Evolutionary conservation across 2,797 vertebrate species (phyloP).

Genomic region (Aeoliscus strigatus): DNA sequence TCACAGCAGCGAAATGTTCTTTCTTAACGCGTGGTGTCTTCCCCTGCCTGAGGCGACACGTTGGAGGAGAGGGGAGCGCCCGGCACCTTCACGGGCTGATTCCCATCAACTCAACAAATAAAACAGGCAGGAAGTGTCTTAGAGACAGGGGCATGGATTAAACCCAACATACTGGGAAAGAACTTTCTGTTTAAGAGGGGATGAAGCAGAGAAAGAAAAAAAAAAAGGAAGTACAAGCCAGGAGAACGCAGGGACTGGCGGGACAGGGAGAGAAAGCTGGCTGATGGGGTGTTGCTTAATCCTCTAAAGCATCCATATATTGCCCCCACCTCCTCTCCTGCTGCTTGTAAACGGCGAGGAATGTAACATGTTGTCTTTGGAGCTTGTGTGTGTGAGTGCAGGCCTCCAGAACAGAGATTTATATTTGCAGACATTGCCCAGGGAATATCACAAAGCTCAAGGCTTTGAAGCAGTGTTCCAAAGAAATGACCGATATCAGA

Average conservation of each 20-base stretch:
- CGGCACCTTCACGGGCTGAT: constrained; percentile 33
- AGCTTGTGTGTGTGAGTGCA: constrained; percentile 47
- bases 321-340: constrained; percentile 64
- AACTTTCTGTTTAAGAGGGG: constrained; percentile 58
- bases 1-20: constrained; percentile 8
- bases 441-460: constrained; percentile 51
- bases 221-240: no score
- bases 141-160: constrained; percentile 61
- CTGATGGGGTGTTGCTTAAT: constrained; percentile 61
- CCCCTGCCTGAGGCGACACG: constrained; percentile 37
- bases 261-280: constrained; percentile 30
- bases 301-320: constrained; percentile 77
- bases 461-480: constrained; percentile 66
- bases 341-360: constrained; percentile 69
- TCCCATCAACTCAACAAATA: constrained; percentile 54
- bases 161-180: constrained; percentile 70
- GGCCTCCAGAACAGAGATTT: constrained; percentile 67
- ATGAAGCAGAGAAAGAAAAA: constrained; percentile 55
- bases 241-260: no score
- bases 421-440: constrained; percentile 68
- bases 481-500: constrained; percentile 64
- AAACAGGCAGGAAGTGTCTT: constrained; percentile 66
- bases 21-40: constrained; percentile 16
- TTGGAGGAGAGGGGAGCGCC: constrained; percentile 22
- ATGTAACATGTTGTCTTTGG: constrained; percentile 75